Evolutionary conservation across 2,797 vertebrate genomes (phyloP).

Genomic region (Hippocampus kuda): DNA sequence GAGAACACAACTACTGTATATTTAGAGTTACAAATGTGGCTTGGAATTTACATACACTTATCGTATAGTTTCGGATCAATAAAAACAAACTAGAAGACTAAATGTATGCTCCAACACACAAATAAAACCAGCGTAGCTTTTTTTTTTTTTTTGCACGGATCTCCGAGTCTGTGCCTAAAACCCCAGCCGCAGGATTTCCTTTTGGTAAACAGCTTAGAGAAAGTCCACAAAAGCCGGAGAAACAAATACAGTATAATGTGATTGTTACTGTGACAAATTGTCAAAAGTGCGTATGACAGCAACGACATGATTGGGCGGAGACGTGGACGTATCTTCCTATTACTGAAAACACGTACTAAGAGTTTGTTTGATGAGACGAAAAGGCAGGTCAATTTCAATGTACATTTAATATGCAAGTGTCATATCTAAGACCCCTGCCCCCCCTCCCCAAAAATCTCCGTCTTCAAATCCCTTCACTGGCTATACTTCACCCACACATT

Average conservation of each 20-base stretch:
- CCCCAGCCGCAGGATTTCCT: background rate
- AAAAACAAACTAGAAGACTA: background rate
- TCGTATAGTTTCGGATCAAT: background rate
- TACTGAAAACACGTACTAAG: background rate
- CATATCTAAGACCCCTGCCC: background rate
- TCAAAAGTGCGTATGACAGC: slow-evolving; percentile 2
- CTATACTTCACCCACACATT: too few species aligned
- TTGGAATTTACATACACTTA: too few species aligned
- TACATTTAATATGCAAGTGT: background rate
- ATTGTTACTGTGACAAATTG: slow-evolving; percentile 5
- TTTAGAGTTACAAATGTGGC: too few species aligned
- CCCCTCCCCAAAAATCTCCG: background rate
- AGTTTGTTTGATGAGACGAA: background rate
- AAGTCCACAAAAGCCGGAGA: background rate
- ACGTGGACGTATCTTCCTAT: background rate
- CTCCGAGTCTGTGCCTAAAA: background rate
- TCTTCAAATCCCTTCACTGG: too few species aligned
- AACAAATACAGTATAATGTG: slow-evolving; percentile 7
- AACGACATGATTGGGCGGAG: background rate
- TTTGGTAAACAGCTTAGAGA: slow-evolving; percentile 5
- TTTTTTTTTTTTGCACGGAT: background rate
- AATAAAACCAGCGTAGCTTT: background rate
- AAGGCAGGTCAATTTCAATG: background rate
- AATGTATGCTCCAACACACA: background rate
- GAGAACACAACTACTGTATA: too few species aligned